These are phyloP conservation scores for Lordiphosa clarofinis DNA, from an alignment of 1,140 invertebrate genomes.

Conservation along the genomic window DNA sequence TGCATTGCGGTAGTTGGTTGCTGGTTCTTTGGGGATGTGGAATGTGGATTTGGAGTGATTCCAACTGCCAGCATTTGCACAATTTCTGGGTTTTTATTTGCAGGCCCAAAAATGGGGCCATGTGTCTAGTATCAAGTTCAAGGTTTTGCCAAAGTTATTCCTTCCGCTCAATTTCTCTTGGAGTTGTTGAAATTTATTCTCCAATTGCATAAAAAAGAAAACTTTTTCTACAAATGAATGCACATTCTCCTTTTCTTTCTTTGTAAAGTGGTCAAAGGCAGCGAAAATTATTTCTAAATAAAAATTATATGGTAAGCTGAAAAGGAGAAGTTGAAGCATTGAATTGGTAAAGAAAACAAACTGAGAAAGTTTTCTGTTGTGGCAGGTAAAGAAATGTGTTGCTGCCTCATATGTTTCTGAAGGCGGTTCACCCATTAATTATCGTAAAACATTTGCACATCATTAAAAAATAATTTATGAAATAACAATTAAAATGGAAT, in stretches of 20 bases:
- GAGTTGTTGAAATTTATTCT: constrained; percentile 13
- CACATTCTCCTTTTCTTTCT: constrained; percentile 15
- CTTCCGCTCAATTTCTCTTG: neutral
- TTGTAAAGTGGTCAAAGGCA: constrained; percentile 13
- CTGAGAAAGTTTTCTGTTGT: neutral
- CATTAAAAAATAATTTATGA: constrained; percentile 59
- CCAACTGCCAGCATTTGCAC: constrained; percentile 9
- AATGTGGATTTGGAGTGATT: constrained; percentile 15
- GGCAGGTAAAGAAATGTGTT: neutral
- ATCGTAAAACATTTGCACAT: constrained; percentile 47
- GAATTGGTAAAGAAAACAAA: constrained; percentile 27
- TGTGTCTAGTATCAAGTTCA: constrained; percentile 28
- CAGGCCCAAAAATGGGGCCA: constrained; percentile 9
- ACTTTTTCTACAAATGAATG: constrained; percentile 25
- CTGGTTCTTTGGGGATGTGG: constrained; percentile 8
- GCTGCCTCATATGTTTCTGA: neutral
- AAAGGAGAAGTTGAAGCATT: constrained; percentile 16
- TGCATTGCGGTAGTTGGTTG: constrained; percentile 35
- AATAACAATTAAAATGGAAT: constrained; percentile 37
- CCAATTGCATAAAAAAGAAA: constrained; percentile 32
- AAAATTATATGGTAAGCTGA: constrained; percentile 12
- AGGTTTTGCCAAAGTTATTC: constrained; percentile 15
- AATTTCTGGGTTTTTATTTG: constrained; percentile 7
- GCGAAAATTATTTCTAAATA: constrained; percentile 40
- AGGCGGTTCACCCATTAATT: constrained; percentile 37